Evolutionary conservation across 2,888 invertebrate genomes (phyloP), one percentile per base, ranked within the genome.

Genomic region (Scaptomyza caliginosa): DNA sequence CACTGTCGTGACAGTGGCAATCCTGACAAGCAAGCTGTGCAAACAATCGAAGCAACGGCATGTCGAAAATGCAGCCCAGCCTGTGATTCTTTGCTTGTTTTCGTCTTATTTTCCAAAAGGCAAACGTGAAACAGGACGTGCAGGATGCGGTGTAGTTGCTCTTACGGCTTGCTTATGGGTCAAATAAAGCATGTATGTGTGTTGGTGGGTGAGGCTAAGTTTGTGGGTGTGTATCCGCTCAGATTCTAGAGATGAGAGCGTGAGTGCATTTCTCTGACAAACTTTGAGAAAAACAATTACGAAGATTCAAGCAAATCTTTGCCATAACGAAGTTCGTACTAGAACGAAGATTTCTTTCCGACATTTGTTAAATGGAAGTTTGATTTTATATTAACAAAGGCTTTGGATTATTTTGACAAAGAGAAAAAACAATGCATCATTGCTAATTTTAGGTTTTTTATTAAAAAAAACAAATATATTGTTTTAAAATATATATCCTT

Each of bases 21-120:
- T 73, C 76, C 73, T 75, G 76, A 73, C 79, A 80, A 76, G 83
- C 79, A 80, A 78, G 83, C 79, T 82, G 77, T 59, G 70, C 83
- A 80, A 82, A 79, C 79, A 82, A 76, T 82, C 71, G 77, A 67
- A 68, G 78, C 59, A 49, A 62, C 55, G 48, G 54, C 49, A 62
- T 46, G 49, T 56, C 57, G 59, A 59, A 77, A 77, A 62, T 72
- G 67, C 72, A 78, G 69, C 67, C 62, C 36, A 57, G 16, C n/a
- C 59, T 32, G 59, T 78, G 71, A 77, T 74, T 77, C 46, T 38
- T n/a, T n/a, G 55, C 51, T 55, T n/a, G n/a, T 32, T 13, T 13
- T 8, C 24, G 21, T 40, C 23, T 24, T 30, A 38, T 36, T 57
- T 51, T 54, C 42, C 60, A 24, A 7, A 7, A 16, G 57, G 55